Evolutionary conservation across 2,888 invertebrate genomes (phyloP), one percentile per base, ranked within the genome.

Genomic region (Blera fallax): DNA sequence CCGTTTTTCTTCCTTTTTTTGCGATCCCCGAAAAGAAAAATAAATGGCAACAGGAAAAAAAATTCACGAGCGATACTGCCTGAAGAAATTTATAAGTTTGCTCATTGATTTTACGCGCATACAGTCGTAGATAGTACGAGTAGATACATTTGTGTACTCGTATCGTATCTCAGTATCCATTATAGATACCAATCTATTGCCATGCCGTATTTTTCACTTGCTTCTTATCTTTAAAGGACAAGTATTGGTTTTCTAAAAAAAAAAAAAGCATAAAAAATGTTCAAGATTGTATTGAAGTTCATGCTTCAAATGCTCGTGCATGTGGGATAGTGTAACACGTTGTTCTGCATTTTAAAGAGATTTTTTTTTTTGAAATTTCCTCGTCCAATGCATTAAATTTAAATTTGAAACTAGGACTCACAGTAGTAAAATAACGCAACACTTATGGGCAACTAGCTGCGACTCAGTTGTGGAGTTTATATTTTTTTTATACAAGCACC

Each of bases 1-100:
- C n/a, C 3, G 16, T n/a, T 7, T 37, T 67, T 50, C 3, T 50
- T 16, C 16, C 3, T 27, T 24, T 8, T 21, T 10, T 29, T 24
- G 40, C 16, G 29, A 0, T 56, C 8, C 21, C 24, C 27, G 6
- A 29, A 27, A 6, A 14, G 5, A 4, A 11, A 8, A 24, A 65
- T 34, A 40, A 37, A 69, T 52, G 43, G n/a, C 29, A n/a, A 29
- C 24, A n/a, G n/a, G 11, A 52, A 29, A 37, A 50, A 14, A 29
- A 56, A 43, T 4, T 43, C 16, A 40, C 27, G 54, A 54, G 43
- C 29, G 40, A 56, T 40, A 56, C 54, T 56, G 54, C 69, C 56
- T 43, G 1, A 8, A 14, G 69, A 18, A 34, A 43, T 56, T 69
- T 11, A 40, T 11, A 69, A 69, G 7, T 43, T 69, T 56, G 1